A percentile compares a stretch with the other conserved stretches of the same genome.
These are phyloP conservation scores for Muntiacus reevesi DNA, from an alignment of 2,113 vertebrate genomes.

Conservation along the genomic window DNA sequence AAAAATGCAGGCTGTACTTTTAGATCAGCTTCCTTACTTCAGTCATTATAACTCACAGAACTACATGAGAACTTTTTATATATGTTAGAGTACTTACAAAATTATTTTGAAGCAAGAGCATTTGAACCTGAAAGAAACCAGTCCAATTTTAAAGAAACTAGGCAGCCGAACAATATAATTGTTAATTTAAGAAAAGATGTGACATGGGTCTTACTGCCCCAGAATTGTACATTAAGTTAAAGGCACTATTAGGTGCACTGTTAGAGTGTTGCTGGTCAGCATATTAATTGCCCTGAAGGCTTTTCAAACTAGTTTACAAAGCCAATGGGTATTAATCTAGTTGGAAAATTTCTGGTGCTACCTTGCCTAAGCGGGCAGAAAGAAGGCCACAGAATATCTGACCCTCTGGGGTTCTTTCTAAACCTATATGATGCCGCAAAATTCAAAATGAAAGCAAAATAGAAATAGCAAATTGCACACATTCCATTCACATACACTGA, in stretches of 20 bases:
- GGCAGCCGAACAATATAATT: not conserved
- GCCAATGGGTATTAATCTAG: not conserved
- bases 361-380: not conserved
- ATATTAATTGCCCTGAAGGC: not conserved
- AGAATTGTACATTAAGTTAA: not conserved
- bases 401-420: not conserved
- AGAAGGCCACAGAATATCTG: not conserved
- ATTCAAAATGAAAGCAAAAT: constrained; percentile 2
- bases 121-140: not conserved
- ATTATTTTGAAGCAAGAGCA: not conserved
- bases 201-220: not conserved
- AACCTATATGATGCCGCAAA: not conserved
- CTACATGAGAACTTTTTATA: not conserved
- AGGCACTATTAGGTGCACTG: not conserved
- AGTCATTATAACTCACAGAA: not conserved
- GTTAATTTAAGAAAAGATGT: not conserved
- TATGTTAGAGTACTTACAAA: not conserved
- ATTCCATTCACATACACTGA: not conserved
- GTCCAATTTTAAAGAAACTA: not conserved
- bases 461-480: not conserved
- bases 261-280: not conserved
- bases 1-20: not conserved
- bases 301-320: not conserved
- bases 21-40: not conserved
- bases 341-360: not conserved